Base-by-base conservation (phyloP, 2,113 vertebrate genomes). In the Cisticola juncidis region DNA sequence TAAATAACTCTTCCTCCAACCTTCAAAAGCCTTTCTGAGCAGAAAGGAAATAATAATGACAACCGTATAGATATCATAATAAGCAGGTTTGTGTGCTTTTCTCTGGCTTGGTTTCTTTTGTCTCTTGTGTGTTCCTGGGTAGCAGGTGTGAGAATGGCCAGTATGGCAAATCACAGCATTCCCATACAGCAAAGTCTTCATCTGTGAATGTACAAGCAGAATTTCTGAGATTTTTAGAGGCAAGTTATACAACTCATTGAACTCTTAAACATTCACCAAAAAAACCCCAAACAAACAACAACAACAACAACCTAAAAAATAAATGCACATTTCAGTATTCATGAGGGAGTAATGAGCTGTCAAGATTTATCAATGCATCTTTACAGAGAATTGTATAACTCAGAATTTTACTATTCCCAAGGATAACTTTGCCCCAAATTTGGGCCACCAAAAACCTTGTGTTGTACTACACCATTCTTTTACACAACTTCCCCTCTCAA, bases 141-240 rank as follows among this genome's bases (percentile, higher is more conserved):
- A 21, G 44, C 14, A 56, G 14, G 9, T 64, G 16, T 61, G 28
- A 44, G 53, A 77, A 80, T 3, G 8, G 3, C 8, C 16, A 21
- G 2, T 28, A 36, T 36, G 26, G 6, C 14, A 7, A 35, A 28
- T 13, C 36, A 26, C 9, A 78, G 4, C 38, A 62, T 65, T 57
- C 8, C 6, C 9, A 11, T 2, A 2, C 8, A 48, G 11, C 6
- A 9, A 62, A 68, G 28, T 22, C 45, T 84, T 73, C 1, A 1
- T 31, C 20, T 78, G 33, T 25, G 64, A 84, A 50, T 19, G 79
- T 4, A 40, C 12, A 78, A 54, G 2, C 9, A 31, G 35, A 85
- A 68, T 60, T 51, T 20, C 19, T 40, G 60, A 36, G 24, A 25
- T 48, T 79, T 91, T 92, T 62, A 51, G 44, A 79, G 24, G 23